These are phyloP conservation scores for Temnothorax rugatulus DNA, from an alignment of 2,888 invertebrate genomes.

Conservation along the genomic window DNA sequence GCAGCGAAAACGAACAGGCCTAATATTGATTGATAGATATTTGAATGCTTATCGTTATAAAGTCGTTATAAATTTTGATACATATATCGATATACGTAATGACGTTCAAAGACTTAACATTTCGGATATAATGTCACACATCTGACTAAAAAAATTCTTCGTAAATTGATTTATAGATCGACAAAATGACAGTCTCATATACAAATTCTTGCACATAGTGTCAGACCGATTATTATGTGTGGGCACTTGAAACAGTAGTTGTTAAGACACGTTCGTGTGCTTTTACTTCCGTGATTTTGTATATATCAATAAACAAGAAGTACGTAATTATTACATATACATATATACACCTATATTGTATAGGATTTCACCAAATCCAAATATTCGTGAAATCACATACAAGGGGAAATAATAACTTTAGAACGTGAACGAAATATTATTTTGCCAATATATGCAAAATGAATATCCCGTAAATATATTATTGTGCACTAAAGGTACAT, in stretches of 20 bases:
- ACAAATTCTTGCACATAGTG: conserved; percentile 65
- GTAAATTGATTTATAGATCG: conserved; percentile 59
- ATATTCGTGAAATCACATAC: conserved; percentile 5
- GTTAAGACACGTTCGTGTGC: conserved; percentile 69
- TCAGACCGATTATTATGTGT: conserved; percentile 61
- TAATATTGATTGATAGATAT: conserved; percentile 52
- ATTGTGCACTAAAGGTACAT: neutral
- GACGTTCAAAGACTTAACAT: conserved; percentile 53
- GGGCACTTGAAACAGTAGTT: conserved; percentile 67
- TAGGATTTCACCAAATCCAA: neutral
- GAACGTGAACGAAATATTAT: neutral
- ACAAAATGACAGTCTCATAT: conserved; percentile 69
- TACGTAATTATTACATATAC: neutral
- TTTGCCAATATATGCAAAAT: neutral
- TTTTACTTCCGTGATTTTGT: conserved; percentile 45
- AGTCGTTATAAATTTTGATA: conserved; percentile 60
- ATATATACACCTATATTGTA: conserved; percentile 21
- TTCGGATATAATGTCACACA: conserved; percentile 36
- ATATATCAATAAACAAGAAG: neutral
- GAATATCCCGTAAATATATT: conserved; percentile 21
- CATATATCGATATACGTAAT: conserved; percentile 68
- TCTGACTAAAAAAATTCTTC: conserved; percentile 56
- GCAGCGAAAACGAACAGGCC: too few relatives aligned
- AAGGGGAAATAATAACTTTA: neutral
- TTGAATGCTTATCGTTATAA: conserved; percentile 43